Evolutionary conservation across 2,113 vertebrate genomes (phyloP).

Genomic region (Rana temporaria): DNA sequence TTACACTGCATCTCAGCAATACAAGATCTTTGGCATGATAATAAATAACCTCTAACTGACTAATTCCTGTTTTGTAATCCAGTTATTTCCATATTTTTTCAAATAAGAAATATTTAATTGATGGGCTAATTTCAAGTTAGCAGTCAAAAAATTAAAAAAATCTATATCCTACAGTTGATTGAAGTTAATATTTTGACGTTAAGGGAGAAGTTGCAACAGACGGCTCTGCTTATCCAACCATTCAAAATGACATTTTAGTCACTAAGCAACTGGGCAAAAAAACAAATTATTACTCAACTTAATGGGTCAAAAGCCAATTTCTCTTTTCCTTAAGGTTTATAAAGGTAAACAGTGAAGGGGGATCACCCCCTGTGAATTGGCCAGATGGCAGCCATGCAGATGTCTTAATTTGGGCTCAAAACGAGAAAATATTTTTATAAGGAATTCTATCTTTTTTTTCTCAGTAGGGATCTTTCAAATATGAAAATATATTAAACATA

Average conservation of each 20-base stretch:
- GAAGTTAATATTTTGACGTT: neutral
- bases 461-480: slow-evolving; percentile 6
- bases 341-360: slow-evolving; percentile 1
- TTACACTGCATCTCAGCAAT: no score
- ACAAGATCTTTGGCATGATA: no score
- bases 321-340: slow-evolving; percentile 14
- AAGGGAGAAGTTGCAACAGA: neutral
- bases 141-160: no score
- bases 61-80: no score
- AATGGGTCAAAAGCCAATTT: slow-evolving; percentile 29
- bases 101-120: no score
- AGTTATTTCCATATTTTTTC: no score
- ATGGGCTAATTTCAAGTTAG: no score
- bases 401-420: slow-evolving; percentile 10
- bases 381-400: slow-evolving; percentile 25
- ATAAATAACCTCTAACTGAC: no score
- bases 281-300: neutral
- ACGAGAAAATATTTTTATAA: slow-evolving; percentile 22
- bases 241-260: neutral
- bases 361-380: neutral
- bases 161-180: no score
- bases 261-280: neutral
- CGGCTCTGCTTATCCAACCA: neutral
- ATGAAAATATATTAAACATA: neutral
- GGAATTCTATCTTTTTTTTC: slow-evolving; percentile 25